Base-by-base conservation (phyloP, 2,888 invertebrate species). In the Zeuzera pyrina region DNA sequence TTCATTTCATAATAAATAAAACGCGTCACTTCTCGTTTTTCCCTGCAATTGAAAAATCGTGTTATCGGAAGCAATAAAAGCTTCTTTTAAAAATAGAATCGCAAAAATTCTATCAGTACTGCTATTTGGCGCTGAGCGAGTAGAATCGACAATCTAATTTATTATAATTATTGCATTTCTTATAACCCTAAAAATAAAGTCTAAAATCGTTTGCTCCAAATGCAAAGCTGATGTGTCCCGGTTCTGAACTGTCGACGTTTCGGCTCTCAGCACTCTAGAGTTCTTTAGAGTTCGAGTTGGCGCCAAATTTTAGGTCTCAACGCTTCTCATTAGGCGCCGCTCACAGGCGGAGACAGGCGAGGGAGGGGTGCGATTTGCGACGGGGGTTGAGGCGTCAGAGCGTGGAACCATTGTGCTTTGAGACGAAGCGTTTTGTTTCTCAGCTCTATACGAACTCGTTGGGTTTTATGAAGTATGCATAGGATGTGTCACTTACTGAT, bases 301-400 rank as follows among this genome's bases (percentile, higher is more conserved):
- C 73, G 72, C 77, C 71, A 69, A 78, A 79, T 79, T 79, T 79
- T 70, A 74, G 76, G 63, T 76, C 65, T 63, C 71, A 64, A 70
- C 72, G 76, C 65, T 74, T 74, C 77, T 78, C 77, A 77, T 79
- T 79, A 79, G 70, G 57, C 61, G 57, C 52, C 58, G 65, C 52
- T 68, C 57, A 53, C 49, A 58, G 59, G 49, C 41, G 48, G 49
- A 43, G 47, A 35, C 42, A 35, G 36, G 37, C 34, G 30, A 28
- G 37, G 34, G 42, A 43, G 40, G 29, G 45, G 21, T 36, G 33
- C 36, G 39, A 23, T 12, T 29, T 34, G 42, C 32, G n/a, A n/a
- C n/a, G 33, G 31, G 39, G 39, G 31, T 31, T 36, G 42, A 47
- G 49, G 52, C 46, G 53, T 47, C 51, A 12, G 26, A 32, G 32